Base-by-base conservation (phyloP, 2,797 vertebrate genomes). In the Hozukius guyotensis region DNA sequence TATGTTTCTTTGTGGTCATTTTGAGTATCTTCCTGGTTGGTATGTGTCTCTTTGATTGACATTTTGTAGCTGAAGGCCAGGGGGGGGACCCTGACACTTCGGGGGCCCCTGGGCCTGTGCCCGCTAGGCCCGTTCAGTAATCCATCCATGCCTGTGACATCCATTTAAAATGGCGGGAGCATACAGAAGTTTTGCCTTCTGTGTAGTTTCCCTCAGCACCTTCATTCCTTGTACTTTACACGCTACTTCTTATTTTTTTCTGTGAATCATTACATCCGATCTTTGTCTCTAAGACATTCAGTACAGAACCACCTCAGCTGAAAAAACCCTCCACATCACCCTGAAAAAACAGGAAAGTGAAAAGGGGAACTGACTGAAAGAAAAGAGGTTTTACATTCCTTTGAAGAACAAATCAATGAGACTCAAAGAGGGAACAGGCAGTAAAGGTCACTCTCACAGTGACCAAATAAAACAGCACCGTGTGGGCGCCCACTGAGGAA, bases 351-450 rank as follows among this genome's bases (percentile, higher is more conserved):
- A 38, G 2, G 4, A 22, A 22, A 32, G 16, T 42, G 76, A 80
- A 57, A 12, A 14, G 16, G 16, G 11, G 16, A 66, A 67, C 16
- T 18, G 72, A 57, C 16, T 16, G 34, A 65, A 83, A 75, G 75
- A 68, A 42, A 60, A 29, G 0, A 36, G 13, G 31, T 70, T 78
- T 64, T 66, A 29, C 25, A 31, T 85, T 78, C 32, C 59, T 57
- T 49, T 46, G 57, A 83, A 73, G 67, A 84, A 66, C 74, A 85
- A 91, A 90, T 92, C 90, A 59, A 89, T 90, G 80, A 31, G 25
- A 52, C 77, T 78, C 66, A 67, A 22, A 22, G 57, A 31, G 12
- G 56, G 52, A 22, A 63, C 55, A 65, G 55, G 66, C 66, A 16
- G 56, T 65, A 85, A 92, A 91, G 89, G 88, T 81, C 85, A 88